A percentile compares a stretch with the other conserved stretches of the same genome.
phyloP scores from a whole-genome alignment of 53 echinoderm and acorn worm genomes.

The Echinarachnius parma region DNA sequence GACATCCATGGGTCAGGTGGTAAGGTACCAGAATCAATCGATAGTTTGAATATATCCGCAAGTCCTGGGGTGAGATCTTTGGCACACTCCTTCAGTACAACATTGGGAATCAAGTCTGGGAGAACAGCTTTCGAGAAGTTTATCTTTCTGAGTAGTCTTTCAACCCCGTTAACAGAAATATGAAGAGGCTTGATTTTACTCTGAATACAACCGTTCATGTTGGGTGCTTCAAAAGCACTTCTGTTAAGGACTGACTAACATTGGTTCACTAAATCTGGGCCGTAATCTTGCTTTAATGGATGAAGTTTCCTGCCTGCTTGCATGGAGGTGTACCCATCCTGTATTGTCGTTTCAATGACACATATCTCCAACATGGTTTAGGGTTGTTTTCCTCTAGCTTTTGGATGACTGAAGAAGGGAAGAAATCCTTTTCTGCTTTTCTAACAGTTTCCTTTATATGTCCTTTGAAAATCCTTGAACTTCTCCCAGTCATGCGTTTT shows the following conservation, averaged over 20 bases:
- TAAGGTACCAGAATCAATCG: too few species aligned
- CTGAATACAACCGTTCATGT: neutral
- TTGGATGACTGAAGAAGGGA: slow-evolving; percentile 3
- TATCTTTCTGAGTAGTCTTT: slow-evolving; percentile 2
- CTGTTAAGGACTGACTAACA: neutral
- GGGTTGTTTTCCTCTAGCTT: slow-evolving; percentile 9
- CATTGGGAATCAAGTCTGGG: slow-evolving; percentile 6
- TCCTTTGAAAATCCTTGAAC: slow-evolving; percentile 8
- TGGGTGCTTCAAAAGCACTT: neutral
- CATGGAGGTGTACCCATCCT: neutral
- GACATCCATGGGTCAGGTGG: too few species aligned
- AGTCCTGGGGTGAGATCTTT: neutral
- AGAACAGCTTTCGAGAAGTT: neutral
- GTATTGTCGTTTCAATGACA: neutral
- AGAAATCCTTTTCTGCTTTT: slow-evolving; percentile 1
- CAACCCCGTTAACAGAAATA: neutral
- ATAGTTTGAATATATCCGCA: too few species aligned
- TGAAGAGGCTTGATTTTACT: neutral
- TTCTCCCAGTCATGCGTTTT: slow-evolving; percentile 21
- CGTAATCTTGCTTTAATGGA: neutral
- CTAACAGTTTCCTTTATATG: neutral
- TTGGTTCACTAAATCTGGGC: slow-evolving; percentile 1
- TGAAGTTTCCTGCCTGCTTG: neutral
- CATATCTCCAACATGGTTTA: slow-evolving; percentile 11
- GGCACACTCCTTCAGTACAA: slow-evolving; percentile 10